These are phyloP conservation scores for Caenorhabditis macrosperma DNA, from an alignment of 2,888 invertebrate species.

Conservation along the genomic window DNA sequence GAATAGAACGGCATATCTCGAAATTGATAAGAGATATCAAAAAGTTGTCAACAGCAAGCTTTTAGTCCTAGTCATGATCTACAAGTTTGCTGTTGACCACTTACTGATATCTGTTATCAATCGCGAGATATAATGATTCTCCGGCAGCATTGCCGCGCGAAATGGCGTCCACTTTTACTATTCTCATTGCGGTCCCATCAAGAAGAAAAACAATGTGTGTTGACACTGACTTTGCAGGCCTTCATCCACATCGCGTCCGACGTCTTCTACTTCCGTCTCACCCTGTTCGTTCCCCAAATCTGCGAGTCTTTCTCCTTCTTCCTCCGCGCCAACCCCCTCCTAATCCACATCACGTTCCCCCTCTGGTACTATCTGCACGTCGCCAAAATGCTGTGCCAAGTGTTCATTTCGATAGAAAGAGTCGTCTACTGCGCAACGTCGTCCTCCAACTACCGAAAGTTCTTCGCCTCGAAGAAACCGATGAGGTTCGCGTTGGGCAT, in stretches of 20 bases:
- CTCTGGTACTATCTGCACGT: slow-evolving; percentile 36
- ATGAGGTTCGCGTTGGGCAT: background rate
- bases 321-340: slow-evolving; percentile 33
- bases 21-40: background rate
- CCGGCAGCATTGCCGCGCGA: no score
- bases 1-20: no score
- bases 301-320: slow-evolving; percentile 42
- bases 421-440: background rate
- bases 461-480: background rate
- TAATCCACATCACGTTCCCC: slow-evolving; percentile 26
- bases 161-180: no score
- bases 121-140: background rate
- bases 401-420: slow-evolving; percentile 8
- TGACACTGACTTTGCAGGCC: slow-evolving; percentile 24
- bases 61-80: background rate
- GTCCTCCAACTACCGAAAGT: slow-evolving; percentile 6
- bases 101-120: background rate
- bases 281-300: slow-evolving; percentile 35
- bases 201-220: background rate
- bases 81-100: background rate
- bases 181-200: background rate
- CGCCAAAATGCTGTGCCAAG: slow-evolving; percentile 33
- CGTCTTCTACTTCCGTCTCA: slow-evolving; percentile 27
- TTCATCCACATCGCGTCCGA: slow-evolving; percentile 16
- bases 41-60: background rate